Evolutionary conservation across 2,888 invertebrate species (phyloP), one percentile per base, ranked within the genome.

Genomic region (Drosophila lacicola): DNA sequence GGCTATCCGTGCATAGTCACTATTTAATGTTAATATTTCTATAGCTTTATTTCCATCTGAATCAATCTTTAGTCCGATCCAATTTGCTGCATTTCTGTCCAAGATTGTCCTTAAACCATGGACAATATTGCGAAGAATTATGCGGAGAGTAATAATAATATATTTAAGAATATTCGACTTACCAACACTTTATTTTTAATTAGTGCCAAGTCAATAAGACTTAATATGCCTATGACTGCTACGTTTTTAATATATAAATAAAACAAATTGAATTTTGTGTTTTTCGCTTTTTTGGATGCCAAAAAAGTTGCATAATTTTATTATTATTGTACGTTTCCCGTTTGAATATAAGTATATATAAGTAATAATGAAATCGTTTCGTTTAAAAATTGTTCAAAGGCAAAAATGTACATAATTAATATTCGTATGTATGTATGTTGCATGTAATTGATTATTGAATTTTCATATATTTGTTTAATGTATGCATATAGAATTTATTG

Each of bases 241-340:
- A 17, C 17, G 17, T 17, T 17, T 17, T 17, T 1, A 17, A 17
- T 17, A 17, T 2, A 17, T 17, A 17, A 45, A 4, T 9, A 25
- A 66, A n/a, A 11, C 4, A 46, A 17, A 10, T 25, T 36, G 4
- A 14, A 0, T 34, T 72, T 58, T 70, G 47, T 69, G 62, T 67
- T 85, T 82, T 82, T 82, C 58, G 73, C 88, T 84, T 71, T 71
- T 74, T 87, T 79, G 88, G 82, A 84, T 88, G 55, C 85, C 82
- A 82, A 82, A 82, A 82, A 82, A 82, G 88, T 84, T 78, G 73
- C 45, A 29, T 29, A 29, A 29, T 29, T 62, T 72, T 61, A 53
- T 68, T 78, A 64, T 82, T 82, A 87, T 87, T 82, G 76, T 84
- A 63, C 84, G 54, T 61, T 77, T 81, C 44, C 58, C 69, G 29